Conservation (phyloP, 2,888 invertebrate species). For the Limulus polyphemus region DNA sequence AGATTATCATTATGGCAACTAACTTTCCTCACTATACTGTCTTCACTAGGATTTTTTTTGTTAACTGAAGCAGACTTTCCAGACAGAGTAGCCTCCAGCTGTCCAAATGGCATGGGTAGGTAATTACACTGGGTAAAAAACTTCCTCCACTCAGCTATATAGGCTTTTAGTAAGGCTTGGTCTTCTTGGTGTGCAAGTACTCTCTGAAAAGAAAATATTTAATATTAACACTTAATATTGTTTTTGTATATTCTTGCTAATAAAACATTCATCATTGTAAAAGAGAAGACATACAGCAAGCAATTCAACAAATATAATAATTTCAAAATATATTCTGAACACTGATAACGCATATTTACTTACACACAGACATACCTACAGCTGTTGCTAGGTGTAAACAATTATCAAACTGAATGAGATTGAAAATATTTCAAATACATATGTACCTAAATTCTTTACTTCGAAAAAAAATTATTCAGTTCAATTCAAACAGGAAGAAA, state of each 20-base stretch:
- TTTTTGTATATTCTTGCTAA: background rate
- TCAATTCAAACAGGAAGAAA: no score
- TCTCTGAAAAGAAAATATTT: constrained; percentile 39
- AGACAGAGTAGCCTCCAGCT: constrained; percentile 72
- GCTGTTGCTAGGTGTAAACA: no score
- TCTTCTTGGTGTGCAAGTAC: constrained; percentile 87
- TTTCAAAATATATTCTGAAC: background rate
- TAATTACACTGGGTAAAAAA: constrained; percentile 97
- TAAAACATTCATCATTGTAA: constrained; percentile 1
- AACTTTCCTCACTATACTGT: constrained; percentile 74
- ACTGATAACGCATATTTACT: no score
- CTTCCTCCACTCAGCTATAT: constrained; percentile 95
- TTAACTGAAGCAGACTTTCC: constrained; percentile 48
- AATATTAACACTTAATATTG: constrained; percentile 4
- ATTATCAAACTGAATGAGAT: no score
- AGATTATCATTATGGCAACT: constrained; percentile 1
- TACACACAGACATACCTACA: no score
- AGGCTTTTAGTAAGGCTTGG: constrained; percentile 85
- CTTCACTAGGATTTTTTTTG: constrained; percentile 54
- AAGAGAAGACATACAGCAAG: no score
- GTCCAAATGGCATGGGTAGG: constrained; percentile 86
- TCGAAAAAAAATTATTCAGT: no score
- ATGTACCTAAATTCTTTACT: no score
- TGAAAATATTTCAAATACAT: no score
- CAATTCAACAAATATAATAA: background rate